These are phyloP conservation scores for Drosophila pruinosa DNA, from an alignment of 1,140 invertebrate genomes.

Conservation along the genomic window DNA sequence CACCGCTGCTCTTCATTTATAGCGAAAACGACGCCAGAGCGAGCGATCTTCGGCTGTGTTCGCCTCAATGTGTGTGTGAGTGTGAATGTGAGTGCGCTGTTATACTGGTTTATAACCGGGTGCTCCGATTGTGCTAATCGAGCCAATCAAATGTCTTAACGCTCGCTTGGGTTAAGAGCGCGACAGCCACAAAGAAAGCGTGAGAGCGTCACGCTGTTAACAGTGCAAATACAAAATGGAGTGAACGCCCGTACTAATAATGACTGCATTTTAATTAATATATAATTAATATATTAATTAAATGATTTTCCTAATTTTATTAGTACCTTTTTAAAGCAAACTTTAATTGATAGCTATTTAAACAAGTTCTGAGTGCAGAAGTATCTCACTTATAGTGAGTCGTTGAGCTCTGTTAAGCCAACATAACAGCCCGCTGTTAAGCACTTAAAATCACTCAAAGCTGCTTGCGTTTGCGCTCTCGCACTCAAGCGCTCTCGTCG, in stretches of 20 bases:
- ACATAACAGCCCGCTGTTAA: slow-evolving; percentile 35
- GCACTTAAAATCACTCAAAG: slow-evolving; percentile 61
- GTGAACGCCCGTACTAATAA: slow-evolving; percentile 28
- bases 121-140: slow-evolving; percentile 82
- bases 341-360: not conserved
- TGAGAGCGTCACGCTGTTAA: slow-evolving; percentile 10
- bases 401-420: slow-evolving; percentile 27
- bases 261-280: not conserved
- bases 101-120: slow-evolving; percentile 74
- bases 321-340: not conserved
- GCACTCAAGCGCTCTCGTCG: not conserved
- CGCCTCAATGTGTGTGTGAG: slow-evolving; percentile 11
- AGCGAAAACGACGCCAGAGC: slow-evolving; percentile 41
- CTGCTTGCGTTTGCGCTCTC: not conserved
- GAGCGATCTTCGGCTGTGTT: slow-evolving; percentile 30
- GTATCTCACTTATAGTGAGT: not conserved
- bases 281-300: not conserved
- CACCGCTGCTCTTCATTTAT: slow-evolving; percentile 58
- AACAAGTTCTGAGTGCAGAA: not conserved
- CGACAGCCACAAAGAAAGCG: slow-evolving; percentile 7
- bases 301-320: not conserved
- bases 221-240: slow-evolving; percentile 60
- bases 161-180: slow-evolving; percentile 29
- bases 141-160: slow-evolving; percentile 82
- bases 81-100: slow-evolving; percentile 41